Evolutionary conservation across 2,797 vertebrate species (phyloP), one percentile per base, ranked within the genome.

Genomic region (Centropyge bicolor): DNA sequence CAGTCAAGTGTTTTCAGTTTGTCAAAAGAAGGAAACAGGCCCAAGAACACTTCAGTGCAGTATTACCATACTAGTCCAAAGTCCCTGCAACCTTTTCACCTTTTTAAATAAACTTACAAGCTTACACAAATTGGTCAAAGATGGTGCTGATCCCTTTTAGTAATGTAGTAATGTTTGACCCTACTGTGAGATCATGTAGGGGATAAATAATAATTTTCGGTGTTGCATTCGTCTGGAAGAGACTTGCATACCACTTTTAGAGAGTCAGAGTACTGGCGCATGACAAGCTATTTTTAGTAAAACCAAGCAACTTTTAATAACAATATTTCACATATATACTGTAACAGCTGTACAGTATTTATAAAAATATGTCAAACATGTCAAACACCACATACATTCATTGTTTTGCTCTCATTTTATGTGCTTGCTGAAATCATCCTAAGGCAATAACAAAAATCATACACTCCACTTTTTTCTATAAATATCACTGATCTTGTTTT

Each of bases 101-200:
- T 55, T 48, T 31, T 49, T 9, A 49, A 78, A 56, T 49, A 20
- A 62, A 64, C 8, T 27, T 38, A 51, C 1, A 16, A 24, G 11
- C 13, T 60, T 70, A 46, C 19, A 71, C 8, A 72, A 52, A 52
- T 22, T 49, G 27, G 24, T 43, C 11, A 75, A 63, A 54, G 19
- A 48, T 55, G 40, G 22, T 49, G 35, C 24, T 51, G 11, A 35
- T 22, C 8, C 6, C 16, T 46, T 27, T 55, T 11, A 17, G 43
- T 14, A n/a, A 17, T 59, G 14, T n/a, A 66, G 12, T 35, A 0
- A 56, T 20, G 3, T 70, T 66, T 27, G 31, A 20, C 41, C 9
- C 19, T 20, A 20, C 3, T 1, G 0, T 40, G 14, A 35, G 24
- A 45, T 31, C 10, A 41, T 16, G 16, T 31, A 36, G 2, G 5